A percentile compares a stretch with the other conserved stretches of the same genome.
Evolutionary conservation across 2,888 invertebrate genomes (phyloP).

Genomic region (Hedychridium roseum): DNA sequence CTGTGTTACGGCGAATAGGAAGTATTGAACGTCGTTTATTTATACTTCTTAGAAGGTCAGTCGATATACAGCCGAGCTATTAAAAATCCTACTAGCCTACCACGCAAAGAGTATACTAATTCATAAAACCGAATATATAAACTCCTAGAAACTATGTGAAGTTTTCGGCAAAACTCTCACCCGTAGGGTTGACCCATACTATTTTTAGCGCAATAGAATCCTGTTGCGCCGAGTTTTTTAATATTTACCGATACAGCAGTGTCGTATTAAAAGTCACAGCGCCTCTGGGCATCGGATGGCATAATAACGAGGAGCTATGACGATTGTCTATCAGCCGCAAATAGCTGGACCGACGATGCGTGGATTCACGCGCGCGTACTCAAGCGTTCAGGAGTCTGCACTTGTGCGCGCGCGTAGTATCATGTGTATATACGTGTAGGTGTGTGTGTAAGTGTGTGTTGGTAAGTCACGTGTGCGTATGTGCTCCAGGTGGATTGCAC

Average conservation of each 20-base stretch:
- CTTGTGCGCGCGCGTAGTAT: not conserved
- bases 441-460: slow-evolving; percentile 3
- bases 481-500: slow-evolving; percentile 17
- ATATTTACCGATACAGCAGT: slow-evolving; percentile 25
- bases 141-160: too few species aligned
- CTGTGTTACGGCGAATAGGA: too few species aligned
- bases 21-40: too few species aligned
- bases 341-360: slow-evolving; percentile 13
- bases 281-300: slow-evolving; percentile 19
- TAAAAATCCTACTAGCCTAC: too few species aligned
- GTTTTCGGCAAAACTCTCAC: too few species aligned
- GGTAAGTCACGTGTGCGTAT: slow-evolving; percentile 5
- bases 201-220: too few species aligned
- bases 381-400: not conserved
- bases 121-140: too few species aligned
- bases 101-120: too few species aligned
- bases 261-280: slow-evolving; percentile 33
- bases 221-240: too few species aligned
- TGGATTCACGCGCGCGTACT: not conserved
- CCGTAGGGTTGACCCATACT: too few species aligned
- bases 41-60: too few species aligned
- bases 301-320: slow-evolving; percentile 45
- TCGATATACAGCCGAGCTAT: too few species aligned
- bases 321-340: slow-evolving; percentile 47
- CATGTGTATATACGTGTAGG: not conserved